Evolutionary conservation across 2,113 vertebrate species (phyloP).

Genomic region (Neopipo cinnamomea): DNA sequence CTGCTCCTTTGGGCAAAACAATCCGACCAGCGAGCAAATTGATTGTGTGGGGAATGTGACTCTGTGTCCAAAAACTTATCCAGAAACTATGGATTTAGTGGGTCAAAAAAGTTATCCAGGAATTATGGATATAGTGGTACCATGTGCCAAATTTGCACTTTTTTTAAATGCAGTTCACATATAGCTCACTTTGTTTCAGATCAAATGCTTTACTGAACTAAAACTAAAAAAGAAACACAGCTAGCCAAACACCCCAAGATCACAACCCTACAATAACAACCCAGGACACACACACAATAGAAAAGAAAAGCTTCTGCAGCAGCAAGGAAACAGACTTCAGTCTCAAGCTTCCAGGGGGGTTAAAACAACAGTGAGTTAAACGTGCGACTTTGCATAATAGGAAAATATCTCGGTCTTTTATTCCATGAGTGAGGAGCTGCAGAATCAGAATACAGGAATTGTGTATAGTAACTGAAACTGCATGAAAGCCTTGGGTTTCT

Average conservation of each 20-base stretch:
- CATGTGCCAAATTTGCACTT: background rate
- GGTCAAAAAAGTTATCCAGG: background rate
- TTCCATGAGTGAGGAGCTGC: background rate
- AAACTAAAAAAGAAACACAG: slow-evolving; percentile 26
- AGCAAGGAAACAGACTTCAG: slow-evolving; percentile 59
- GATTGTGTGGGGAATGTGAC: fast-evolving
- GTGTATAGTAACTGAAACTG: background rate
- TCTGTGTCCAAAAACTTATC: background rate
- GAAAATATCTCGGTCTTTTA: background rate
- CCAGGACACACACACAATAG: slow-evolving; percentile 38
- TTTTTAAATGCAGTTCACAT: background rate
- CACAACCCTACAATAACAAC: slow-evolving; percentile 43
- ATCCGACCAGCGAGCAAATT: background rate
- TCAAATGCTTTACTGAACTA: slow-evolving; percentile 29
- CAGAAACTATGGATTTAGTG: fast-evolving
- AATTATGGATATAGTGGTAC: background rate
- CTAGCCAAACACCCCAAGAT: slow-evolving; percentile 40
- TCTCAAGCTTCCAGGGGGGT: slow-evolving; percentile 58
- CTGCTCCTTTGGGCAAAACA: fast-evolving
- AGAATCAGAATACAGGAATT: background rate
- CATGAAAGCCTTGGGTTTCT: fast-evolving
- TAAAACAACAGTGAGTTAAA: slow-evolving; percentile 56
- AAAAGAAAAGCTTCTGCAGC: slow-evolving; percentile 36
- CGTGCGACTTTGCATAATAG: slow-evolving; percentile 8
- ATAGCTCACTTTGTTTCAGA: background rate